These are phyloP conservation scores for Meloidogyne hapla DNA, from an alignment of 1,140 invertebrate species.

Conservation along the genomic window DNA sequence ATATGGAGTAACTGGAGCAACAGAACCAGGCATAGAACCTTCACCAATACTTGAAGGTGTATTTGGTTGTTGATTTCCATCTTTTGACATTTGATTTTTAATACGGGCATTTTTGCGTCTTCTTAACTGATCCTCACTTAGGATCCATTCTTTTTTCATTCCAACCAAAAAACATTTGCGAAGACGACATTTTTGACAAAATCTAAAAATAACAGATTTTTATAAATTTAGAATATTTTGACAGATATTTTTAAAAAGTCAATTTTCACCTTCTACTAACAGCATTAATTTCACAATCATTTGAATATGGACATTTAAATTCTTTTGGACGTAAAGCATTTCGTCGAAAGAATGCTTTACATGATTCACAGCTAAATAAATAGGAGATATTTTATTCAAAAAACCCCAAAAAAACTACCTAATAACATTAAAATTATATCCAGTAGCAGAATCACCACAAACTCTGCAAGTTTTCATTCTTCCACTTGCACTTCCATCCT, in stretches of 20 bases:
- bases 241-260: slow-evolving; percentile 73
- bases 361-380: slow-evolving; percentile 75
- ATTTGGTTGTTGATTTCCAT: slow-evolving; percentile 6
- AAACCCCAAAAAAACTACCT: background rate
- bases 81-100: slow-evolving; percentile 67
- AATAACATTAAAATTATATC: slow-evolving; percentile 94
- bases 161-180: slow-evolving; percentile 58
- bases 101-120: slow-evolving; percentile 75
- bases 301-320: slow-evolving; percentile 84
- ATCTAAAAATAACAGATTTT: slow-evolving; percentile 73
- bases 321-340: slow-evolving; percentile 78
- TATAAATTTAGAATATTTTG: slow-evolving; percentile 76
- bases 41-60: background rate
- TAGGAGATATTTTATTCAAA: too few relatives aligned
- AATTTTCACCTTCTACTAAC: slow-evolving; percentile 73
- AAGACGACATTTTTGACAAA: slow-evolving; percentile 51
- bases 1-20: slow-evolving; percentile 3
- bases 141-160: slow-evolving; percentile 88
- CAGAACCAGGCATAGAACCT: slow-evolving; percentile 2
- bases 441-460: slow-evolving; percentile 80
- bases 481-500: slow-evolving; percentile 28
- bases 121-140: slow-evolving; percentile 88
- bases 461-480: slow-evolving; percentile 74
- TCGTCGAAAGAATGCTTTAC: slow-evolving; percentile 92
- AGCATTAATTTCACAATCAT: slow-evolving; percentile 86